phyloP scores from a whole-genome alignment of 1,140 invertebrate genomes.

The Trichoplusia ni region DNA sequence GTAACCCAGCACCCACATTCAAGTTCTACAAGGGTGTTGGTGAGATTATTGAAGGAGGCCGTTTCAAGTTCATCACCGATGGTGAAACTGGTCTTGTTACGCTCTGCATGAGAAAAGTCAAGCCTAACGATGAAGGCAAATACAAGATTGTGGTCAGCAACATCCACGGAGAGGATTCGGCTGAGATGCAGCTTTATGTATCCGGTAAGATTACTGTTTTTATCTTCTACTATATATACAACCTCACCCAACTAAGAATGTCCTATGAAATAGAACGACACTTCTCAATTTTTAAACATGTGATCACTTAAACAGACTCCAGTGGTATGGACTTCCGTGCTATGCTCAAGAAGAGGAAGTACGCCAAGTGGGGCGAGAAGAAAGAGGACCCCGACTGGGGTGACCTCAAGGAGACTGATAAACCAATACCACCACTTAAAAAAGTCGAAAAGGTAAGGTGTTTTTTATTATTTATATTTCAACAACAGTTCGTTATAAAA shows the following conservation, averaged over 20 bases:
- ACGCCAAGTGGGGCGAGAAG: constrained; percentile 95
- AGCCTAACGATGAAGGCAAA: constrained; percentile 98
- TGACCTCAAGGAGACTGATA: constrained; percentile 95
- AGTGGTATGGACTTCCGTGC: constrained; percentile 99
- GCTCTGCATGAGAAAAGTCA: constrained; percentile 96
- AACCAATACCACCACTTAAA: constrained; percentile 91
- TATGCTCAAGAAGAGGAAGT: constrained; percentile 98
- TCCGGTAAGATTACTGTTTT: constrained; percentile 91
- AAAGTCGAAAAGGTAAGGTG: constrained; percentile 94
- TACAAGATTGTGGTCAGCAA: constrained; percentile 97
- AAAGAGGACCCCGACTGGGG: constrained; percentile 95
- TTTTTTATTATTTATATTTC: neutral
- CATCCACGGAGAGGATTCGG: constrained; percentile 95
- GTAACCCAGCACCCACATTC: constrained; percentile 96
- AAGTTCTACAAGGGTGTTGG: constrained; percentile 97
- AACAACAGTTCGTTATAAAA: neutral
- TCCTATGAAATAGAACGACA: neutral
- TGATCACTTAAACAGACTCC: constrained; percentile 89
- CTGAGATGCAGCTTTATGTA: constrained; percentile 97
- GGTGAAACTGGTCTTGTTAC: constrained; percentile 94
- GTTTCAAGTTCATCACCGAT: constrained; percentile 96
- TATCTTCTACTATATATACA: too few species aligned
- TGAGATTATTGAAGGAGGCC: constrained; percentile 95
- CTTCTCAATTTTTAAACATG: neutral
- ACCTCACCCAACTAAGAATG: too few species aligned